Conservation (phyloP, 2,797 vertebrate species). For the Poecile montanus region DNA sequence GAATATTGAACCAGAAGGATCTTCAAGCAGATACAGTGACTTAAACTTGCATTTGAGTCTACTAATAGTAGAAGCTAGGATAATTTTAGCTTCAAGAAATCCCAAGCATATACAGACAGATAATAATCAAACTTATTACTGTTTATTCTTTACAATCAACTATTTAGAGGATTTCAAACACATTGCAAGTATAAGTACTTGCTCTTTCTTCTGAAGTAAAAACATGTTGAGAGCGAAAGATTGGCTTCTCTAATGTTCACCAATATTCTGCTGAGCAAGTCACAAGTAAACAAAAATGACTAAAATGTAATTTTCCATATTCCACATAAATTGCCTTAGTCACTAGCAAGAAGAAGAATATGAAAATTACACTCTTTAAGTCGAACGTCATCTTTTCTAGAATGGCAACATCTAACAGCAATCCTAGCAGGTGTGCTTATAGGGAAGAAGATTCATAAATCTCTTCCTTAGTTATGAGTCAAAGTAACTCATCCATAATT, state of each 20-base stretch:
- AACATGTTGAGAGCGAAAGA: fast-evolving
- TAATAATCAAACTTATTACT: neutral
- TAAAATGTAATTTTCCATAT: neutral
- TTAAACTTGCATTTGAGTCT: neutral
- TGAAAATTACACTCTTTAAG: neutral
- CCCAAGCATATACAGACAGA: neutral
- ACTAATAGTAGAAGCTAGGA: neutral
- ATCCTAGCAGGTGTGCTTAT: neutral
- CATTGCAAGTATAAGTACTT: fast-evolving
- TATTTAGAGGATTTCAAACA: neutral
- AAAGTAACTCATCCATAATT: neutral
- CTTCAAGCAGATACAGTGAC: neutral
- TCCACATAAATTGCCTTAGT: neutral
- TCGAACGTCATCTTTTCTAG: neutral
- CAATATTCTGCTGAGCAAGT: neutral
- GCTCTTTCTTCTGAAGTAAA: neutral
- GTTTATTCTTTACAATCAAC: neutral
- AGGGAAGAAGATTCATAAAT: neutral
- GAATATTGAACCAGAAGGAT: neutral
- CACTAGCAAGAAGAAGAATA: neutral
- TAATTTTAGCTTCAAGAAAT: neutral
- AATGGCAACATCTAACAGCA: neutral
- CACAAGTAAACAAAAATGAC: neutral
- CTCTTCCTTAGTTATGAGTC: neutral
- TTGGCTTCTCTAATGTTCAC: neutral